Evolutionary conservation across 1,140 invertebrate species (phyloP).

Genomic region (Aphaenogaster floridana): DNA sequence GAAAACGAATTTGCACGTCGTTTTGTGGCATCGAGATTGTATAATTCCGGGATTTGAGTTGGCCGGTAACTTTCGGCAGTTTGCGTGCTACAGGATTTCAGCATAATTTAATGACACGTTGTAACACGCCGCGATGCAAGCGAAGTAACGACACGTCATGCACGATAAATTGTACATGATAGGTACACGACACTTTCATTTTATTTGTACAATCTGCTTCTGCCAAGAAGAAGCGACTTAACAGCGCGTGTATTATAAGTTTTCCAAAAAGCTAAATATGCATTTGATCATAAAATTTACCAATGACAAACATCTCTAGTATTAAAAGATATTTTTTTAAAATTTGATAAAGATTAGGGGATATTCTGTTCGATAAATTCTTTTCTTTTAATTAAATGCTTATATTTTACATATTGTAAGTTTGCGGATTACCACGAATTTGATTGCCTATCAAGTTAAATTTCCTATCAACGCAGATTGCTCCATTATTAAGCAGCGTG

Average conservation of each 20-base stretch:
- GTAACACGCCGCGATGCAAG: constrained; percentile 22
- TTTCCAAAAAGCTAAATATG: not conserved
- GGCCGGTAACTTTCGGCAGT: constrained; percentile 46
- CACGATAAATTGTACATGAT: constrained; percentile 57
- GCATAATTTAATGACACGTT: constrained; percentile 52
- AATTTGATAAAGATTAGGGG: not conserved
- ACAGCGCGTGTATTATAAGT: not conserved
- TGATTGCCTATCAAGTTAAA: constrained; percentile 16
- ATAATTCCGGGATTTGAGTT: constrained; percentile 25
- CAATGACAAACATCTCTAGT: not conserved
- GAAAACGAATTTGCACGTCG: not conserved
- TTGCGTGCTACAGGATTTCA: constrained; percentile 54
- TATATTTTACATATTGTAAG: not conserved
- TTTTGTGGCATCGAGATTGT: not conserved
- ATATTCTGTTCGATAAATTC: not conserved
- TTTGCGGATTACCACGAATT: not conserved
- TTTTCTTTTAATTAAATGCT: not conserved
- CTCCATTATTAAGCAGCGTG: not conserved
- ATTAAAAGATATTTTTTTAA: not conserved
- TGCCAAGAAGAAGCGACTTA: constrained; percentile 13
- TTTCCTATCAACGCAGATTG: constrained; percentile 31
- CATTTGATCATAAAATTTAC: not conserved
- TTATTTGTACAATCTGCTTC: constrained; percentile 38
- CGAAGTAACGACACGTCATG: constrained; percentile 55
- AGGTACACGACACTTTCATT: constrained; percentile 53